Base-by-base conservation (phyloP, 2,797 vertebrate genomes). In the Megalops cyprinoides region DNA sequence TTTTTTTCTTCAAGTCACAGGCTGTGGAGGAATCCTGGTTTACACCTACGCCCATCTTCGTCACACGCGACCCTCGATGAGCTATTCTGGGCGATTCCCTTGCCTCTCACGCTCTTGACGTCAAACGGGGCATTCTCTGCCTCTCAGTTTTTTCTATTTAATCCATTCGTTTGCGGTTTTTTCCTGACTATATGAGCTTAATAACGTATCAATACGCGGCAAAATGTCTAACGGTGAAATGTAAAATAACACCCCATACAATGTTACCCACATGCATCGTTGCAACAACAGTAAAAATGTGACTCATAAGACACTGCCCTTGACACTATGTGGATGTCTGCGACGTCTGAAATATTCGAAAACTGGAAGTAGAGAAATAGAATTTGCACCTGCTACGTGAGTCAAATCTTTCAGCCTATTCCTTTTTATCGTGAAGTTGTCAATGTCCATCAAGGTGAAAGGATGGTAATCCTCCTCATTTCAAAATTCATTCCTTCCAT, bases 71-170 rank as follows among this genome's bases (percentile, higher is more conserved):
- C 74, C 74, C 74, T 51, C 74, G 8, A n/a, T 31, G 49, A 8
- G 74, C 74, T 76, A 76, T 76, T 76, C 51, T 76, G 49, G 74
- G 74, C 74, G 48, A 51, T 53, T 34, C 56, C 79, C 46, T 34
- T 62, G 14, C 14, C 31, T 71, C 48, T 48, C 20, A 25, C 28
- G n/a, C 34, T 53, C 55, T 69, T 69, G 65, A 69, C 65, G 65
- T 69, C 65, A 69, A 23, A 42, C 65, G 4, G 18, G 39, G 34
- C 25, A 20, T 46, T 51, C 71, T 76, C 73, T 37, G 3, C 56
- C 71, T 79, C 46, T 39, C 31, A 3, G 1, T 74, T 53, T 56
- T 75, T 53, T 75, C 10, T 69, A 7, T 69, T 69, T 39, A 69
- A 7, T 42, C 37, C 9, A 20, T 20, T 37, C 37, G 4, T 7